These are phyloP conservation scores for Catharus minimus DNA, from an alignment of 2,113 vertebrate genomes.

Conservation along the genomic window DNA sequence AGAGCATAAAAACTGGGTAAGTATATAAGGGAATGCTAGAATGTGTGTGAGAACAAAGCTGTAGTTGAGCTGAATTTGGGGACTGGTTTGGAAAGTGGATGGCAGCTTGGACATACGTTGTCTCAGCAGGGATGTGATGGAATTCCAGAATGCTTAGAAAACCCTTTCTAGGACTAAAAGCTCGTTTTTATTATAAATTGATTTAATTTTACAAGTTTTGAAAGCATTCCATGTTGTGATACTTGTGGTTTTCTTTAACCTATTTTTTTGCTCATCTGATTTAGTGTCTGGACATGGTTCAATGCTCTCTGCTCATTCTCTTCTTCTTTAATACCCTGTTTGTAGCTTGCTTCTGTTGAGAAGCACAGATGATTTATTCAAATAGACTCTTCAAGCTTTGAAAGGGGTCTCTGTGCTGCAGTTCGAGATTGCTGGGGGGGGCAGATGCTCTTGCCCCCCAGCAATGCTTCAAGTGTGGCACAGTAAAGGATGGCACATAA, in stretches of 20 bases:
- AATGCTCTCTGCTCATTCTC: conserved; percentile 24
- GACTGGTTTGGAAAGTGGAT: background rate
- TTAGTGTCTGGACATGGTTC: background rate
- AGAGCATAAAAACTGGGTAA: background rate
- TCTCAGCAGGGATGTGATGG: background rate
- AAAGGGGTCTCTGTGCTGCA: conserved; percentile 29
- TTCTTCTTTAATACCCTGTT: conserved; percentile 39
- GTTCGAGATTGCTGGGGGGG: background rate
- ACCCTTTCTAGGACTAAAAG: background rate
- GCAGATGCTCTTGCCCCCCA: background rate
- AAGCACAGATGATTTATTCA: conserved; percentile 43
- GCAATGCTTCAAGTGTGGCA: conserved; percentile 12
- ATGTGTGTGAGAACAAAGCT: background rate
- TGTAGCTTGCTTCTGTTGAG: conserved; percentile 9
- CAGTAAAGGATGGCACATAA: background rate
- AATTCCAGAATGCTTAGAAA: background rate
- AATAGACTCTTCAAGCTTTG: conserved; percentile 5
- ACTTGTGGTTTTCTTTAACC: background rate
- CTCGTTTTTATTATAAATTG: background rate
- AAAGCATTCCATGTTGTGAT: background rate
- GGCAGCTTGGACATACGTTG: background rate
- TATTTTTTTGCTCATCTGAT: background rate
- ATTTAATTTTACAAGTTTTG: background rate
- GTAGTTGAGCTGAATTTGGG: background rate
- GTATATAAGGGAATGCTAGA: background rate